Evolutionary conservation across 2,113 vertebrate species (phyloP).

Genomic region (Aegotheles bennettii): DNA sequence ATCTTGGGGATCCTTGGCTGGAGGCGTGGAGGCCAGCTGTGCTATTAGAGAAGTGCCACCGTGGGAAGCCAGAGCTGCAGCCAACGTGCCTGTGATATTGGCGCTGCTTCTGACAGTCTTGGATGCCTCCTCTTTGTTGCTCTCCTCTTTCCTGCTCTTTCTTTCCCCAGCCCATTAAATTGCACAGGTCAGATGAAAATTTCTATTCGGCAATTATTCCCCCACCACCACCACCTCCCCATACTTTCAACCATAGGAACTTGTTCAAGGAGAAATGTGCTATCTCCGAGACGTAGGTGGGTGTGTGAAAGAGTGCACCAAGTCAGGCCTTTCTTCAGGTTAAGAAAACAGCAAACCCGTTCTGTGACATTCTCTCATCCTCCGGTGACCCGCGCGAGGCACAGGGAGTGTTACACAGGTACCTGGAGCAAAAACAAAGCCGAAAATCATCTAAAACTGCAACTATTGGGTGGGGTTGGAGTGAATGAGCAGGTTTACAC

Average conservation of each 20-base stretch:
- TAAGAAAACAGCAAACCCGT: constrained; percentile 33
- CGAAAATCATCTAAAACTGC: background rate
- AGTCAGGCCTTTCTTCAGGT: background rate
- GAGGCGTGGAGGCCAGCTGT: background rate
- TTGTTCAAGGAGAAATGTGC: background rate
- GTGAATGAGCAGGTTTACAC: constrained; percentile 35
- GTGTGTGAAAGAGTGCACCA: background rate
- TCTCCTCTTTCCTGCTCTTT: background rate
- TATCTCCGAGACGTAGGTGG: background rate
- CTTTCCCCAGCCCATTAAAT: background rate
- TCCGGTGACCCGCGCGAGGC: background rate
- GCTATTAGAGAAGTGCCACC: background rate
- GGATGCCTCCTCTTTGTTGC: background rate
- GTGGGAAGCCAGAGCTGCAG: background rate
- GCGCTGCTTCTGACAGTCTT: background rate
- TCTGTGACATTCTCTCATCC: constrained; percentile 57
- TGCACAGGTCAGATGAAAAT: background rate
- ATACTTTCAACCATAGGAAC: background rate
- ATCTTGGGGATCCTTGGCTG: background rate
- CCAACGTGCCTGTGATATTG: background rate
- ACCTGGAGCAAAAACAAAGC: constrained; percentile 46
- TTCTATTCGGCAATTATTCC: background rate
- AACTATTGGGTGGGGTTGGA: constrained; percentile 23
- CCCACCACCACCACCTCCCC: no score
- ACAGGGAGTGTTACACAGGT: background rate